Percentiles rank a stretch among this genome's conserved stretches.
Evolutionary conservation across 2,113 vertebrate species (phyloP).

Genomic region (Triplophysa tibetana): DNA sequence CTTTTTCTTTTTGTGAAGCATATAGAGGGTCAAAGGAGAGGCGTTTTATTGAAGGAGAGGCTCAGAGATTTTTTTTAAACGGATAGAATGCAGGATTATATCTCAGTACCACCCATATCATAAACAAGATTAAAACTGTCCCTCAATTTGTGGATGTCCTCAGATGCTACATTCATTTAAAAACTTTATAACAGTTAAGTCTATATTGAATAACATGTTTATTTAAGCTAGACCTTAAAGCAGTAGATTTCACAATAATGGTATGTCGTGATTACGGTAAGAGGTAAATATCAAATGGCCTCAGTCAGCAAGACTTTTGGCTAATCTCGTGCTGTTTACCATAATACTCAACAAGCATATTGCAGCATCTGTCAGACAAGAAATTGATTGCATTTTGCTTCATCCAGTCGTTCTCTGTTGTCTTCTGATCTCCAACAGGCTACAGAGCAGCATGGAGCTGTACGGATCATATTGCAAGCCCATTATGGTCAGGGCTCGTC

Average conservation of each 20-base stretch:
- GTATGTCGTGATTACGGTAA: constrained; percentile 20
- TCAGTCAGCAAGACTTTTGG: constrained; percentile 34
- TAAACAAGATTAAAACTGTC: constrained; percentile 50
- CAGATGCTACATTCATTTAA: neutral
- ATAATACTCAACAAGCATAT: constrained; percentile 10
- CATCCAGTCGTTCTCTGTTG: constrained; percentile 1
- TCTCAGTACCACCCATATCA: constrained; percentile 60
- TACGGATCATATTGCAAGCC: constrained; percentile 69
- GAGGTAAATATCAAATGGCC: constrained; percentile 23
- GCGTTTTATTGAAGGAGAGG: neutral
- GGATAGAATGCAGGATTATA: constrained; percentile 62
- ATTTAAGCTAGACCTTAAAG: neutral
- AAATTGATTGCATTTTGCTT: constrained; percentile 37
- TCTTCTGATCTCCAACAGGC: constrained; percentile 38
- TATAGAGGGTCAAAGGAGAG: constrained; percentile 48
- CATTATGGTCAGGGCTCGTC: constrained; percentile 63
- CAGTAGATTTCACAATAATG: neutral
- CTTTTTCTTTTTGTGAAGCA: constrained; percentile 23
- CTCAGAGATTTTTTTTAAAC: constrained; percentile 59
- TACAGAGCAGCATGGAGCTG: constrained; percentile 34
- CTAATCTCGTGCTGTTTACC: constrained; percentile 29
- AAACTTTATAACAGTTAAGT: too few species aligned
- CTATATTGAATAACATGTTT: too few species aligned
- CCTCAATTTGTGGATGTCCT: constrained; percentile 1
- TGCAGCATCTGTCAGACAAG: constrained; percentile 22